These are phyloP conservation scores for Idaea dimidiata DNA, from an alignment of 2,888 invertebrate species.

Conservation along the genomic window DNA sequence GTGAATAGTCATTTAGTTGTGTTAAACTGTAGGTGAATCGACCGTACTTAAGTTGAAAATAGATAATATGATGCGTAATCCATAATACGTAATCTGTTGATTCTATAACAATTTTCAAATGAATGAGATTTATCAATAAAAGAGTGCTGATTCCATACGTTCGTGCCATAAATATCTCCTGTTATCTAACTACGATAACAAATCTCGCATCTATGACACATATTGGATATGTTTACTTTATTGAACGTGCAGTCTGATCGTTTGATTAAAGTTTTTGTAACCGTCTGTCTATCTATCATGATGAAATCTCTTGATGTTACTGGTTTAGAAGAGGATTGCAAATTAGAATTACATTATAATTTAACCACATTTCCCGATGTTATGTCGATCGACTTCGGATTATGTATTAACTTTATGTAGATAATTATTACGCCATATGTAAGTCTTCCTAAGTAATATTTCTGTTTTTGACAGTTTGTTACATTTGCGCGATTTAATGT, in stretches of 20 bases:
- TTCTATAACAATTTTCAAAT: too few relatives aligned
- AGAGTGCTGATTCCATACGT: constrained; percentile 5
- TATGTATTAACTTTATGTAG: background rate
- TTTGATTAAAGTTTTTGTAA: background rate
- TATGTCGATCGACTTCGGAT: background rate
- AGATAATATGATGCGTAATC: too few relatives aligned
- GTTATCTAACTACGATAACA: constrained; percentile 26
- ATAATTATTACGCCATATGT: background rate
- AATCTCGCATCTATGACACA: constrained; percentile 21
- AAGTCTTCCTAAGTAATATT: too few relatives aligned
- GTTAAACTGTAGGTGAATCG: too few relatives aligned
- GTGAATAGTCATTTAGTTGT: too few relatives aligned
- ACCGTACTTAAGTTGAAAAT: too few relatives aligned
- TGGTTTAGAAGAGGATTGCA: background rate
- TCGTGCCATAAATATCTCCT: constrained; percentile 21
- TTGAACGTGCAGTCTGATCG: constrained; percentile 24
- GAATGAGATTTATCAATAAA: background rate
- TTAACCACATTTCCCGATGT: background rate
- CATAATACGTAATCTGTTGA: too few relatives aligned
- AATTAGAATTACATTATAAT: background rate
- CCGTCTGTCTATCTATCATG: constrained; percentile 7
- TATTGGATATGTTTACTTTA: constrained; percentile 28
- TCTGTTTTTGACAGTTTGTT: too few relatives aligned
- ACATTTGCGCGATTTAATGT: too few relatives aligned
- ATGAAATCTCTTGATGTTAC: background rate